Evolutionary conservation across 1,140 invertebrate genomes (phyloP), one percentile per base, ranked within the genome.

Genomic region (Phenacoccus solenopsis): DNA sequence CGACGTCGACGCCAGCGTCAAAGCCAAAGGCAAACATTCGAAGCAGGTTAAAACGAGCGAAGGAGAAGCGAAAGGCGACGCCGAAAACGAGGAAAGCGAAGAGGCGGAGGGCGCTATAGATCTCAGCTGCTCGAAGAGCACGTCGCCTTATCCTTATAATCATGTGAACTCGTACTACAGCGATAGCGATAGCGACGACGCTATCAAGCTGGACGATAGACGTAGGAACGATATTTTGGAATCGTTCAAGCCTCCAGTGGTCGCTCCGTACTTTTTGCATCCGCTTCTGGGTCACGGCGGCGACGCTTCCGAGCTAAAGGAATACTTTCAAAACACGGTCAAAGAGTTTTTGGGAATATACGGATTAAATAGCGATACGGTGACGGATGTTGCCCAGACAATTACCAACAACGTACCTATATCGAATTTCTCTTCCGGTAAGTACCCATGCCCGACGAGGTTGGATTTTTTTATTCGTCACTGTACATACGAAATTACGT

Each of bases 261-360:
- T 22, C 12, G 21, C 10, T 24, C 25, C 72, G 24, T 74, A 74
- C 28, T 71, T 74, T n/a, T 69, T 73, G 32, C 74, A 73, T 32
- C 73, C 73, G 16, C 74, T 74, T 72, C 73, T 73, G 59, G 69
- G 68, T 67, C 72, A 74, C 56, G 70, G 72, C 70, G 59, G 74
- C 12, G 79, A 79, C 67, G 78, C 78, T 5, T 75, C 75, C 21
- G 78, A 79, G 61, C 77, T 84, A 71, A 81, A 82, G 71, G 83
- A 84, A 73, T 85, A 83, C 78, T 83, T 84, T 7, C 80, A 84
- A 73, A 81, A 78, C 59, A 84, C 84, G 4, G 84, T 85, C 81
- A 83, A 84, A 72, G 84, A 85, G 76, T 77, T 85, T 24, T 76
- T 85, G 27, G 80, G 82, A 38, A 81, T 85, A 72, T 85, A 85